Evolutionary conservation across 2,888 invertebrate species (phyloP).

Genomic region (Aromia moschata): DNA sequence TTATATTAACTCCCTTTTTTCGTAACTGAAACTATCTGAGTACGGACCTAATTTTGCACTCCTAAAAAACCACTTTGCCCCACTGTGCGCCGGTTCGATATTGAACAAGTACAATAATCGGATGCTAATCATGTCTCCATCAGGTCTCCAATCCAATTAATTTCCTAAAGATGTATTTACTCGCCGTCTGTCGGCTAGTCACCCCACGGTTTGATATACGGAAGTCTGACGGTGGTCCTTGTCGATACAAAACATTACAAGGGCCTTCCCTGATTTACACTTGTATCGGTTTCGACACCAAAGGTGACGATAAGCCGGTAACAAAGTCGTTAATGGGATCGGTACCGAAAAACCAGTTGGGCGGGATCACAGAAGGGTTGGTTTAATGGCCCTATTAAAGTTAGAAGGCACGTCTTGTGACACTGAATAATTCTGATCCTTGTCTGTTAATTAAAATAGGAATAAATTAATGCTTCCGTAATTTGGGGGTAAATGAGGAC

Average conservation of each 20-base stretch:
- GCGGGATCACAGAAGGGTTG: constrained; percentile 5
- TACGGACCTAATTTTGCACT: too few relatives aligned
- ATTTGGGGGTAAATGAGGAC: too few relatives aligned
- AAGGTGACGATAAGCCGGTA: constrained; percentile 6
- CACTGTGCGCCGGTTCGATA: too few relatives aligned
- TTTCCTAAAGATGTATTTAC: too few relatives aligned
- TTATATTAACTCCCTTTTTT: too few relatives aligned
- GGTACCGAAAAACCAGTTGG: constrained; percentile 2
- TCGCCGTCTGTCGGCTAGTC: too few relatives aligned
- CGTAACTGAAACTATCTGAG: too few relatives aligned
- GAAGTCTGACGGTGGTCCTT: constrained; percentile 33
- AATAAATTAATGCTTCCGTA: neutral
- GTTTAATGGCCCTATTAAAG: constrained; percentile 6
- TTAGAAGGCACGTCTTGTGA: neutral
- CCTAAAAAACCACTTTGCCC: too few relatives aligned
- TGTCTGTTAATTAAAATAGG: too few relatives aligned
- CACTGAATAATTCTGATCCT: neutral
- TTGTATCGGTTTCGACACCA: constrained; percentile 6
- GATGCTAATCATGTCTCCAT: too few relatives aligned
- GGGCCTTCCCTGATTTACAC: constrained; percentile 27
- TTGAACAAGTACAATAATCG: too few relatives aligned
- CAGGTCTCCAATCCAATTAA: too few relatives aligned
- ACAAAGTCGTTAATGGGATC: constrained; percentile 5
- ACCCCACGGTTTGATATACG: constrained; percentile 24
- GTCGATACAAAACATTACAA: constrained; percentile 28